A percentile compares a stretch with the other conserved stretches of the same genome.
These are phyloP conservation scores for Chaetura pelagica DNA, from an alignment of 2,113 vertebrate genomes.

Conservation along the genomic window DNA sequence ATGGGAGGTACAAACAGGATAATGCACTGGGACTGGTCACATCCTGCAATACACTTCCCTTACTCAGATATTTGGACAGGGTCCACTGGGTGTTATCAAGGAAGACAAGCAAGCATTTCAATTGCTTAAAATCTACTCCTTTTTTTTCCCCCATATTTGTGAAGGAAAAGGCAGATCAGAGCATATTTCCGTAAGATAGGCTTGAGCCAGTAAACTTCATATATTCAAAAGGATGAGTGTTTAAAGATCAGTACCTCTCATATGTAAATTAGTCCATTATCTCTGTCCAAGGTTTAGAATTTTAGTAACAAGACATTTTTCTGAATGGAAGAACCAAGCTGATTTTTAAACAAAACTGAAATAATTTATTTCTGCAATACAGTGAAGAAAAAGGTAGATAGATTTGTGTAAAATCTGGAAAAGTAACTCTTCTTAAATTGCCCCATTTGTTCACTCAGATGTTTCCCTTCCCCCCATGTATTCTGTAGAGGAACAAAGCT, in stretches of 20 bases:
- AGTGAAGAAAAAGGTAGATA: neutral
- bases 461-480: neutral
- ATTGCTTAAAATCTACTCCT: neutral
- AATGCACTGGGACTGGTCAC: neutral
- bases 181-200: neutral
- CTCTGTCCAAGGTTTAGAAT: neutral
- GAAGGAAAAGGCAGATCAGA: neutral
- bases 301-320: neutral
- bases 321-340: neutral
- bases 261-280: neutral
- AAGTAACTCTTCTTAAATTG: neutral
- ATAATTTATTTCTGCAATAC: neutral
- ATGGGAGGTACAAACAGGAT: neutral
- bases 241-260: neutral
- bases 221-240: neutral
- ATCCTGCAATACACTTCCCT: neutral
- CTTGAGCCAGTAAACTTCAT: neutral
- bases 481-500: neutral
- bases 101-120: neutral
- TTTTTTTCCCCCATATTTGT: neutral
- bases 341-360: neutral
- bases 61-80: neutral
- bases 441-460: neutral
- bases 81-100: neutral
- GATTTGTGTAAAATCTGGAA: neutral